Evolutionary conservation across 2,888 invertebrate genomes (phyloP), one percentile per base, ranked within the genome.

Genomic region (Eugnorisma glareosa): DNA sequence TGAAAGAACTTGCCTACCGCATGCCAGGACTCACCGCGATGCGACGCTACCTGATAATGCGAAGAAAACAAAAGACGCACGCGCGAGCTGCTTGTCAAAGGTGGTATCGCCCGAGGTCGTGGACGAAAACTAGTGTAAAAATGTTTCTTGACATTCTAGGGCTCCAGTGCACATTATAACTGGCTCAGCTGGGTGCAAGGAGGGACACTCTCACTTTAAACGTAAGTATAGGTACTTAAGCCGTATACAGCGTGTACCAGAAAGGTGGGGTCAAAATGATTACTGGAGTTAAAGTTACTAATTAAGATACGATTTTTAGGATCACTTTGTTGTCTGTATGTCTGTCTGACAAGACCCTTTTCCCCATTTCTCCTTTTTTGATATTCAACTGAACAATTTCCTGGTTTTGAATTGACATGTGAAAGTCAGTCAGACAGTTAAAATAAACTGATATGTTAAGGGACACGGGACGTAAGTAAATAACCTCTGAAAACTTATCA

Each of bases 91-190:
- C 18, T 45, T 24, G 24, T 51, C 48, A 24, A 24, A 10, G 48
- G 8, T 51, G 8, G 48, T 24, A 51, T 51, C 24, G 6, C 11
- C 54, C 13, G 13, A 57, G 6, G 10, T 57, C 28, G 28, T 57
- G 54, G 28, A n/a, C 28, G 51, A 57, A 28, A 18, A 31, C 28
- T 31, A 3, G 18, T 31, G 28, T 59, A 28, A 8, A 59, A 31
- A 7, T 7, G 13, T 15, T 18, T 59, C 18, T 31, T 59, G 28
- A 31, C n/a, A 48, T 94, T 98, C 97, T 85, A 97, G 97, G 85
- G 99, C 99, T 1, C 99, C 99, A 0, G 98, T 99, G 0, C 99
- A 99, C 93, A 97, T 99, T 24, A 90, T 96, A 43, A 96, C 96
- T 0, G 96, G 96, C 0, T 96, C 96, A 0, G 96, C 96, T 0